Conservation (phyloP, 2,888 invertebrate species). For the Xylocampa areola region DNA sequence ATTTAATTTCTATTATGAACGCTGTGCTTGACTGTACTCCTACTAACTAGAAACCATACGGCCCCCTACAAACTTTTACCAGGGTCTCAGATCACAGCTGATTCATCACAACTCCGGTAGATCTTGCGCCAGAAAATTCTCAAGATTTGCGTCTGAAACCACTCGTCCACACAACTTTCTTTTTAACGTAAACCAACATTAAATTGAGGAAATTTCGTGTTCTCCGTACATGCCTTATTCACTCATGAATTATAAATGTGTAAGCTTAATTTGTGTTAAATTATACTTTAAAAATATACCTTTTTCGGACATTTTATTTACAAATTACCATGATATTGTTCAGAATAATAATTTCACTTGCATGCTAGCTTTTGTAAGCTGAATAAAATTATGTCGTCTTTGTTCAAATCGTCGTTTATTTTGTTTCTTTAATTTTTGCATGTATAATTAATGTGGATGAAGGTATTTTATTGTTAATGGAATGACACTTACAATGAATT, state of each 20-base stretch:
- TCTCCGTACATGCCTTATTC: constrained; percentile 59
- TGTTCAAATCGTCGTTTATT: constrained; percentile 51
- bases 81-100: no score
- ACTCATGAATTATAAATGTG: constrained; percentile 78
- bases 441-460: constrained; percentile 52
- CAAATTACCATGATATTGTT: constrained; percentile 76
- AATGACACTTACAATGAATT: constrained; percentile 6
- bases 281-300: constrained; percentile 76
- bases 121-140: no score
- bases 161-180: constrained; percentile 1
- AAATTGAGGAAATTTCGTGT: constrained; percentile 65
- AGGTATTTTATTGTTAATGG: constrained; percentile 28
- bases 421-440: constrained; percentile 56
- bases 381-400: constrained; percentile 43
- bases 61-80: no score
- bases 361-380: constrained; percentile 49
- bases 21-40: no score
- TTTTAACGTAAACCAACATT: constrained; percentile 47
- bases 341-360: constrained; percentile 63
- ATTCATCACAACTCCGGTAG: no score
- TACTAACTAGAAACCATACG: no score
- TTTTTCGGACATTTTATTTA: constrained; percentile 59
- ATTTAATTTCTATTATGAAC: no score
- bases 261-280: constrained; percentile 79
- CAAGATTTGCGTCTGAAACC: constrained; percentile 15